Base-by-base conservation (phyloP, 2,888 invertebrate genomes). In the Lingula anatina region DNA sequence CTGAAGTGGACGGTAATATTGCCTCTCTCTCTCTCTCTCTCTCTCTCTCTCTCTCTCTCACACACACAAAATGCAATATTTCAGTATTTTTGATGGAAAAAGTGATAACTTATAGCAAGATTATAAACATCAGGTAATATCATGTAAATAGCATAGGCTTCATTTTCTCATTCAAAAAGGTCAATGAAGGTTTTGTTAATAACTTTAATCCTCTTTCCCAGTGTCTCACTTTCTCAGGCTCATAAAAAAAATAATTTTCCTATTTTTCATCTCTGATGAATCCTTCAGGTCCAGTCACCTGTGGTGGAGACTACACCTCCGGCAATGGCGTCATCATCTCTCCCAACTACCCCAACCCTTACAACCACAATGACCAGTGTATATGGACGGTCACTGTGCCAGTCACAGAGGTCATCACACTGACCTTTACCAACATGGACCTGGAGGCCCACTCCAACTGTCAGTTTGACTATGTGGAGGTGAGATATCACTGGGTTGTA, bases 311-410 rank as follows among this genome's bases (percentile, higher is more conserved):
- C 2, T 63, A 60, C 46, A 59, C 56, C 3, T 59, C 39, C 3
- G 47, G 48, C 1, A 27, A n/a, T 2, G 92, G 92, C 0, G 81
- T 85, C 0, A 84, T 92, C 56, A 81, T 84, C 7, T 90, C 91
- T 0, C 92, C 93, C 2, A 85, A 87, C 68, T 93, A 92, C 77
- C 92, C 92, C 0, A 81, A 84, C 58, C 75, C 82, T 0, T 91
- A 90, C 70, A 77, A 81, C 35, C 80, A 83, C 44, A 82, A 83
- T 56, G 81, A 86, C 0, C 84, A 86, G 68, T 93, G 92, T 70
- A 82, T 83, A 52, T 93, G 90, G 85, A 84, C 80, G 63, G 85
- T 93, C 55, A 79, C 81, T 4, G 84, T 86, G 0, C 84, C 84
- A 56, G 79, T 85, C 2, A 89, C 90, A 1, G 82, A 84, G 64